Conservation (phyloP, 2,113 vertebrate genomes). For the Noturus placidus region DNA sequence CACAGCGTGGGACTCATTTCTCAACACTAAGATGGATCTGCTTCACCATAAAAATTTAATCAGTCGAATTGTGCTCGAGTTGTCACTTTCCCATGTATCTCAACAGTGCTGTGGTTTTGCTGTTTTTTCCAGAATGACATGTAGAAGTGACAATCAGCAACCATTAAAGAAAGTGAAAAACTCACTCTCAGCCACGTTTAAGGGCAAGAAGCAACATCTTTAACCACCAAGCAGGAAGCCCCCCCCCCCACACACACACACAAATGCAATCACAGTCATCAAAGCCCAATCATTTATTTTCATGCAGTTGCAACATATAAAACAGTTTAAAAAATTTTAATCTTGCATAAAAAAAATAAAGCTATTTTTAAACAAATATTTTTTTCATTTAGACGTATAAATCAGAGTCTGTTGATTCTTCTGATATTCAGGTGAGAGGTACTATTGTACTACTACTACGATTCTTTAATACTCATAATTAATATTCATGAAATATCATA, state of each 20-base stretch:
- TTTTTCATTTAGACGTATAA: not conserved
- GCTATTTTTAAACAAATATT: not conserved
- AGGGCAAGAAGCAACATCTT: not conserved
- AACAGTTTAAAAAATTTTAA: not conserved
- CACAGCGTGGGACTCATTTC: not conserved
- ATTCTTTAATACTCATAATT: not conserved
- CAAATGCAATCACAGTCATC: constrained; percentile 2
- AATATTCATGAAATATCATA: no score
- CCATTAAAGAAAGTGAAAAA: constrained; percentile 9
- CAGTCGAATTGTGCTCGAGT: not conserved
- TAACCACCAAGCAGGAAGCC: constrained; percentile 13
- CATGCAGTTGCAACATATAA: not conserved
- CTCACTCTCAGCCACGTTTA: not conserved
- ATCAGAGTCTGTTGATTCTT: not conserved
- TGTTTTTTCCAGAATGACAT: not conserved
- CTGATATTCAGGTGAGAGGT: not conserved
- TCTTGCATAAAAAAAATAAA: not conserved
- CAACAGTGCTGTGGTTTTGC: not conserved
- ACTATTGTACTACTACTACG: no score
- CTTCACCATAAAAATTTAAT: not conserved
- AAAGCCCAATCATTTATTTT: not conserved
- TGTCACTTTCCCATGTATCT: not conserved
- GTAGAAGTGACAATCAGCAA: not conserved
- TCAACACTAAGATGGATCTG: not conserved
- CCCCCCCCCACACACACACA: no score